phyloP scores from a whole-genome alignment of 1,140 invertebrate species.

The Chrysomallon squamiferum region DNA sequence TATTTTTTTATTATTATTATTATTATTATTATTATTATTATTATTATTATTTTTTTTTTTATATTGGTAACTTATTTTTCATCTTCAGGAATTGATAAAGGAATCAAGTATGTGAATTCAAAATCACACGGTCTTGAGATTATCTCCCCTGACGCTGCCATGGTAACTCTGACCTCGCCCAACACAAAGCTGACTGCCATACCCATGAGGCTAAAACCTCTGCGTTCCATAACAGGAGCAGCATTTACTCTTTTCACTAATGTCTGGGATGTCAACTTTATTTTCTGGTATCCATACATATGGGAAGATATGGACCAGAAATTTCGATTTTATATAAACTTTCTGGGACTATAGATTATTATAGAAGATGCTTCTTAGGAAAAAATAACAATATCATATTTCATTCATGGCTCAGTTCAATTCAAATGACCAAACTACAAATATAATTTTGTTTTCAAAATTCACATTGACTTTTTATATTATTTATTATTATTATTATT shows the following conservation, averaged over 20 bases:
- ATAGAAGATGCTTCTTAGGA: too few relatives aligned
- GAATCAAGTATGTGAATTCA: neutral
- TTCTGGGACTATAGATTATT: neutral
- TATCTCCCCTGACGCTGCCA: neutral
- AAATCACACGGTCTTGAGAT: neutral
- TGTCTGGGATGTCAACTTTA: constrained; percentile 1
- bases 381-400: too few relatives aligned
- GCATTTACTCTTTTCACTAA: neutral
- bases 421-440: too few relatives aligned
- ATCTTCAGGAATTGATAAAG: constrained; percentile 5
- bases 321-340: neutral
- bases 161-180: neutral
- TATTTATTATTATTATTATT: too few relatives aligned
- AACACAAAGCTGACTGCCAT: neutral
- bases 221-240: neutral
- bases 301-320: neutral
- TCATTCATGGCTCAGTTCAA: too few relatives aligned
- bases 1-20: too few relatives aligned
- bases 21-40: too few relatives aligned
- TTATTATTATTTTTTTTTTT: too few relatives aligned
- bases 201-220: neutral
- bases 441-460: too few relatives aligned
- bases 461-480: too few relatives aligned
- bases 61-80: too few relatives aligned
- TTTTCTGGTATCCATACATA: constrained; percentile 3